These are phyloP conservation scores for Camptogramma bilineatum DNA, from an alignment of 2,888 invertebrate genomes.

Conservation along the genomic window DNA sequence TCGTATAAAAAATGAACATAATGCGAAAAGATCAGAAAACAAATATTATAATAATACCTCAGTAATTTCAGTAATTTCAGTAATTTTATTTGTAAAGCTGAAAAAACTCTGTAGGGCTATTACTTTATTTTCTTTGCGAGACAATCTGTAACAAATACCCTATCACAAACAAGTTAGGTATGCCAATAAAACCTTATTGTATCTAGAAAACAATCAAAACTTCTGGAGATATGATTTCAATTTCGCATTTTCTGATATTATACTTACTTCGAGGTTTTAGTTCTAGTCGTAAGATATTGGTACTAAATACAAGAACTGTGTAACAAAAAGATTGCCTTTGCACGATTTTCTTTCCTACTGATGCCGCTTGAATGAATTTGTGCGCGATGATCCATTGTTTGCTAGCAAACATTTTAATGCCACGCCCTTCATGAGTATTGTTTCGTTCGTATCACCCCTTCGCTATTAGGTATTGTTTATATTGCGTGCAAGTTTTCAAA, in stretches of 20 bases:
- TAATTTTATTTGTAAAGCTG: not conserved
- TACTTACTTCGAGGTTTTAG: not conserved
- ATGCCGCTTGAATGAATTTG: not conserved
- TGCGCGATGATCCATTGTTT: not conserved
- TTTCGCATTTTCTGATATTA: slow-evolving; percentile 1
- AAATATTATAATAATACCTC: not conserved
- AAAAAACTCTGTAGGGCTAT: not conserved
- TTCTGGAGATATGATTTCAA: not conserved
- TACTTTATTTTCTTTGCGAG: slow-evolving; percentile 1
- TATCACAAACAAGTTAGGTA: slow-evolving; percentile 2
- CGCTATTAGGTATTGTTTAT: not conserved
- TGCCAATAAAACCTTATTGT: slow-evolving; percentile 8
- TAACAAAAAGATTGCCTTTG: too few species aligned
- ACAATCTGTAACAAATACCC: not conserved
- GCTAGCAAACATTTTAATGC: not conserved
- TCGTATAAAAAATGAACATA: not conserved
- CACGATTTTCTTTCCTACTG: not conserved
- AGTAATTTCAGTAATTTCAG: not conserved
- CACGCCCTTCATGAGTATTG: not conserved
- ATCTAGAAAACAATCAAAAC: slow-evolving; percentile 16
- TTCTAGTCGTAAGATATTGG: not conserved
- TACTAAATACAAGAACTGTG: not conserved
- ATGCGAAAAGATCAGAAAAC: not conserved
- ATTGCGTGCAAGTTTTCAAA: not conserved
- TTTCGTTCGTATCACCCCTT: not conserved